Evolutionary conservation across 2,113 vertebrate genomes (phyloP).

Genomic region (Guaruba guarouba): DNA sequence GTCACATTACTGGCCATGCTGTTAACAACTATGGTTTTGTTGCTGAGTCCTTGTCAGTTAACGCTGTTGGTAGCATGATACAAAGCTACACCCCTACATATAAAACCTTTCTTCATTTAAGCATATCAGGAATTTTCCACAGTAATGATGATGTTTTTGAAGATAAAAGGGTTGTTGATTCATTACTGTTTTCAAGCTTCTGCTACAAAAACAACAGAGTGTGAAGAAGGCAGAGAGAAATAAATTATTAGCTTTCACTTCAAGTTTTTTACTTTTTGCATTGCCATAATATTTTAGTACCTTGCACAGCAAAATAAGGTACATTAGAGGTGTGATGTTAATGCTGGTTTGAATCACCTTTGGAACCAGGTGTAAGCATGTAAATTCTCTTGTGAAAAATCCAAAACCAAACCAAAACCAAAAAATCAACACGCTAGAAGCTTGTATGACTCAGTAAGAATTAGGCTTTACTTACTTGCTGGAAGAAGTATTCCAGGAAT

Average conservation of each 20-base stretch:
- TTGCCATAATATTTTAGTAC: not conserved
- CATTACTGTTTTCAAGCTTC: not conserved
- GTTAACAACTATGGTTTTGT: not conserved
- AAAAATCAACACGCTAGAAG: not conserved
- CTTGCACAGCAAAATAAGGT: not conserved
- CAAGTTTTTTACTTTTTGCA: not conserved
- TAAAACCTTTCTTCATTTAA: not conserved
- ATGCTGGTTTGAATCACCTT: not conserved
- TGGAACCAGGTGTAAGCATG: not conserved
- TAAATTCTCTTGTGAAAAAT: not conserved
- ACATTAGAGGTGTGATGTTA: not conserved
- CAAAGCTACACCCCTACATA: not conserved
- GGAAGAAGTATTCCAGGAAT: not conserved
- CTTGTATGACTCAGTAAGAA: not conserved
- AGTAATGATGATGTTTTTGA: not conserved
- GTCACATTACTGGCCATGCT: not conserved
- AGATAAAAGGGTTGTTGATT: not conserved
- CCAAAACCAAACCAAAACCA: not conserved
- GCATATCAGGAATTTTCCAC: not conserved
- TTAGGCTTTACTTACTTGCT: not conserved
- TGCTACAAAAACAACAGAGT: not conserved
- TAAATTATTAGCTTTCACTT: not conserved
- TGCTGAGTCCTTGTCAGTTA: not conserved
- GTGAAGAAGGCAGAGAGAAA: not conserved
- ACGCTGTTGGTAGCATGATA: not conserved